Evolutionary conservation across 2,113 vertebrate species (phyloP).

Genomic region (Megalops atlanticus): DNA sequence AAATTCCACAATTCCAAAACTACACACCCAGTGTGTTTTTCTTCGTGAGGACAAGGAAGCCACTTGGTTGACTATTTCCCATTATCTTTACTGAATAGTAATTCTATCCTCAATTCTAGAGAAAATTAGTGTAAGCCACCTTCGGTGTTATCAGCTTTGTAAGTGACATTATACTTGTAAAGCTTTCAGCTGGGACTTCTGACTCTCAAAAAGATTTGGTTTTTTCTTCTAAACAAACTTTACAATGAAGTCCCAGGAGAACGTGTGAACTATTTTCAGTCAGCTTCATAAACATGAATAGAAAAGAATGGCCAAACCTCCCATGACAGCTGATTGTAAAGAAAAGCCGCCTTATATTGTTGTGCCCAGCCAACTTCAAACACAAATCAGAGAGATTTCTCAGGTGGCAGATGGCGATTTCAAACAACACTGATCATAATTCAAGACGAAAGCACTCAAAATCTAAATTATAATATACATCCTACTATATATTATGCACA

Average conservation of each 20-base stretch:
- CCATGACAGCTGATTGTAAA: constrained; percentile 44
- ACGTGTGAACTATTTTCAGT: constrained; percentile 43
- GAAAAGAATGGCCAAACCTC: constrained; percentile 38
- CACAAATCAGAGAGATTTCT: constrained; percentile 52
- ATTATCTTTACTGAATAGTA: no score
- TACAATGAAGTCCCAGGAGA: constrained; percentile 36
- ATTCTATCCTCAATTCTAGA: no score
- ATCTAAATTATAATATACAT: constrained; percentile 25
- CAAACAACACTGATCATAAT: constrained; percentile 55
- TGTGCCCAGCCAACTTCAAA: constrained; percentile 41
- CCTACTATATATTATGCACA: constrained; percentile 28
- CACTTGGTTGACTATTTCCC: no score
- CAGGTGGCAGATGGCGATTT: constrained; percentile 52
- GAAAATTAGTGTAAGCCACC: no score
- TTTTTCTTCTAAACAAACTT: constrained; percentile 24
- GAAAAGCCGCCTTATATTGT: constrained; percentile 41
- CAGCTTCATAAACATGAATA: constrained; percentile 41
- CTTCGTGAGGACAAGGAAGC: no score
- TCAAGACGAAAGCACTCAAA: constrained; percentile 46
- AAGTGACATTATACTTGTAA: constrained; percentile 10
- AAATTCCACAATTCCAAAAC: no score
- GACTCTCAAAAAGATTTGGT: neutral
- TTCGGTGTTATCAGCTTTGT: neutral
- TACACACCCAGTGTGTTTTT: no score
- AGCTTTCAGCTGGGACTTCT: constrained; percentile 24